These are phyloP conservation scores for Naja naja DNA, from an alignment of 2,113 vertebrate genomes.

Conservation along the genomic window DNA sequence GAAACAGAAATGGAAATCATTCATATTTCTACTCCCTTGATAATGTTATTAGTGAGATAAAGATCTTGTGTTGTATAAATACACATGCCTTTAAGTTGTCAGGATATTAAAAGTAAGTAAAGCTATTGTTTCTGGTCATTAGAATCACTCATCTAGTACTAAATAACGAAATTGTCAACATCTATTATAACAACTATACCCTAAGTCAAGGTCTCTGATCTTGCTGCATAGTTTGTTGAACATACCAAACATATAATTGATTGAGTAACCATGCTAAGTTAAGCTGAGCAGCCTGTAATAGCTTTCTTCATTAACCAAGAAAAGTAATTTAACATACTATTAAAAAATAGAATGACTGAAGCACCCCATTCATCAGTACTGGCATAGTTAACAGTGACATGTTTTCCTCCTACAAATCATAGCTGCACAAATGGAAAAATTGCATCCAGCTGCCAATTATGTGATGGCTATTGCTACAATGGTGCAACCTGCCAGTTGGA, in stretches of 20 bases:
- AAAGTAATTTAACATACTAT: not conserved
- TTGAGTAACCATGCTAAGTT: not conserved
- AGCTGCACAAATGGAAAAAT: conserved; percentile 97
- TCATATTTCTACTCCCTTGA: not conserved
- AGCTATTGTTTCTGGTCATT: not conserved
- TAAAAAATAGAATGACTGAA: conserved; percentile 1
- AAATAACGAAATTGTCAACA: not conserved
- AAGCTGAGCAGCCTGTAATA: not conserved
- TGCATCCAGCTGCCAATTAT: conserved; percentile 93
- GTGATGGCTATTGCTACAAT: conserved; percentile 98
- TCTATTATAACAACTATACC: not conserved
- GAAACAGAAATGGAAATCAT: not conserved
- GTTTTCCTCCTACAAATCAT: conserved; percentile 38
- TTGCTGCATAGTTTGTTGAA: not conserved
- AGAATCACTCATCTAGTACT: not conserved
- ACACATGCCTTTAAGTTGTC: not conserved
- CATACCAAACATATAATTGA: not conserved
- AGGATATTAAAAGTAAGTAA: not conserved
- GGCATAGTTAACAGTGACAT: not conserved
- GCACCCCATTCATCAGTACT: conserved; percentile 29
- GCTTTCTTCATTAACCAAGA: not conserved
- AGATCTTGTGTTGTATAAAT: not conserved
- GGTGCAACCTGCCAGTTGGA: conserved; percentile 96
- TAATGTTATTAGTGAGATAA: not conserved
- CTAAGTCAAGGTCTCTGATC: not conserved